phyloP scores from a whole-genome alignment of 2,888 invertebrate species.

The Ametastegia equiseti region DNA sequence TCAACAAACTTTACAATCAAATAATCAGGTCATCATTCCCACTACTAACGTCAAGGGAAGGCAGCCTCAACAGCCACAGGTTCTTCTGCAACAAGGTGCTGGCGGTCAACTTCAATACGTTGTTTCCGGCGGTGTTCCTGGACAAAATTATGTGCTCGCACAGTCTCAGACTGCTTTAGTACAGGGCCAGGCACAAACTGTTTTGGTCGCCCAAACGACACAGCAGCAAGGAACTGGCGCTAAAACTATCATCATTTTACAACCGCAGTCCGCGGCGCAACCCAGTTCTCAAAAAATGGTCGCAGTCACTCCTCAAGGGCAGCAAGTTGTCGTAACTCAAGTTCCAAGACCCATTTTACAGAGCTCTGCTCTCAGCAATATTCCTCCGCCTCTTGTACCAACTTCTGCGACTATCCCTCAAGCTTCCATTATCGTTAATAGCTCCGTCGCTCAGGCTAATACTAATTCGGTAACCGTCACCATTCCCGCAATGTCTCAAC shows the following conservation, averaged over 20 bases:
- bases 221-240: constrained; percentile 82
- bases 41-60: constrained; percentile 65
- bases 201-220: constrained; percentile 82
- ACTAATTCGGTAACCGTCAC: constrained; percentile 69
- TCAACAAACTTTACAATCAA: constrained; percentile 69
- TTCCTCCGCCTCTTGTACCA: constrained; percentile 74
- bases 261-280: constrained; percentile 78
- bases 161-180: constrained; percentile 81
- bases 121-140: constrained; percentile 77
- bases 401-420: constrained; percentile 72
- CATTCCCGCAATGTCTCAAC: constrained; percentile 70
- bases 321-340: constrained; percentile 82
- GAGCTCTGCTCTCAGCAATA: constrained; percentile 76
- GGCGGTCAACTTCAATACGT: constrained; percentile 79
- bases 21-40: constrained; percentile 71
- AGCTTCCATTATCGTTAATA: constrained; percentile 71
- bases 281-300: constrained; percentile 78
- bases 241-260: constrained; percentile 85
- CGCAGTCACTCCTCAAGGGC: constrained; percentile 83
- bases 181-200: constrained; percentile 81
- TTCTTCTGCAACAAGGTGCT: constrained; percentile 70
- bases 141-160: constrained; percentile 83
- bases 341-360: constrained; percentile 78
- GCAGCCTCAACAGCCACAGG: constrained; percentile 67
- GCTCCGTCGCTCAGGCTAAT: constrained; percentile 67